Percentiles rank a stretch among this genome's conserved stretches.
Evolutionary conservation across 2,888 invertebrate species (phyloP).

Genomic region (Amitus sp.): DNA sequence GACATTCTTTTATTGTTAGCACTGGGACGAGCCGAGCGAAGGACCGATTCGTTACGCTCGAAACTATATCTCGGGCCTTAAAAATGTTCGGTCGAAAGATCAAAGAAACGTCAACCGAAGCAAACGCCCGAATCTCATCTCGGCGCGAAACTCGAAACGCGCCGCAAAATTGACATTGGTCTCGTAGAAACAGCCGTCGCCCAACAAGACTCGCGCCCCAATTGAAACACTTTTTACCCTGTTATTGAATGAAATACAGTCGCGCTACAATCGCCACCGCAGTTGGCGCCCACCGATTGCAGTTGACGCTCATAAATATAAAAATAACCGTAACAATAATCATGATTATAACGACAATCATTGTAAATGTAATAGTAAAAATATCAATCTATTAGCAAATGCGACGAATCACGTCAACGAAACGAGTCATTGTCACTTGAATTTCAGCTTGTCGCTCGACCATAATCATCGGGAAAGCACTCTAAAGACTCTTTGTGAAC

Average conservation of each 20-base stretch:
- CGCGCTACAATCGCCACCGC: conserved; percentile 47
- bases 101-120: conserved; percentile 15
- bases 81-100: conserved; percentile 15
- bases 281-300: conserved; percentile 13
- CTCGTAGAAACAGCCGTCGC: conserved; percentile 55
- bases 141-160: conserved; percentile 32
- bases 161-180: conserved; percentile 42
- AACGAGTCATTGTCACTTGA: conserved; percentile 1
- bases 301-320: conserved; percentile 28
- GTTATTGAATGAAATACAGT: conserved; percentile 62
- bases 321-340: conserved; percentile 40
- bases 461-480: neutral
- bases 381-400: conserved; percentile 17
- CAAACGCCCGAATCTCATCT: conserved; percentile 15
- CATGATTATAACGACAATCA: conserved; percentile 29
- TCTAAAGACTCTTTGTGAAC: neutral
- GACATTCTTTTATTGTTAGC: conserved; percentile 47
- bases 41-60: conserved; percentile 55
- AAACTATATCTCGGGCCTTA: no score
- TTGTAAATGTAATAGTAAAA: conserved; percentile 1
- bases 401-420: conserved; percentile 1
- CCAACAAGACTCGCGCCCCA: conserved; percentile 52
- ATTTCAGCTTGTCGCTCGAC: neutral
- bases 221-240: conserved; percentile 59
- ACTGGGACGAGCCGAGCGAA: conserved; percentile 51